These are phyloP conservation scores for Heterochromis multidens DNA, from an alignment of 2,113 vertebrate species.

Conservation along the genomic window DNA sequence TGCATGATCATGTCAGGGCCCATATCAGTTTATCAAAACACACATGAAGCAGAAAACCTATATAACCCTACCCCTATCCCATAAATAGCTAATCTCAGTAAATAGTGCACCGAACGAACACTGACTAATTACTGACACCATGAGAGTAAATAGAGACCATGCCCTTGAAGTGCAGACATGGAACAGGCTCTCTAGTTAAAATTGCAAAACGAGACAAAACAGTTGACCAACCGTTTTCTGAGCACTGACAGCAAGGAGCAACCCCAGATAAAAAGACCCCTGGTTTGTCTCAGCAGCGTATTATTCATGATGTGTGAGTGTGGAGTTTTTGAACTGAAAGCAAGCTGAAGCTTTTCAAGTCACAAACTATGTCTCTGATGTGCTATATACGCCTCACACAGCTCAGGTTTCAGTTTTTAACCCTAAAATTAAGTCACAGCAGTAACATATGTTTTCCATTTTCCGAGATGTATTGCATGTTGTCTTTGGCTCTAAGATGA, in stretches of 20 bases:
- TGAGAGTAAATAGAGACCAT: not conserved
- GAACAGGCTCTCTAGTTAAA: constrained; percentile 53
- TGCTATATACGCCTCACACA: constrained; percentile 19
- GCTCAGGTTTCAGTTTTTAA: constrained; percentile 63
- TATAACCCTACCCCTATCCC: not conserved
- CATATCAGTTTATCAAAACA: not conserved
- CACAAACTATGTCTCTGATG: constrained; percentile 54
- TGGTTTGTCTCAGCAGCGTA: constrained; percentile 60
- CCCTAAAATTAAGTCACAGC: constrained; percentile 53
- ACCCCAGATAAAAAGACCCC: constrained; percentile 26
- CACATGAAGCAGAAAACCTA: not conserved
- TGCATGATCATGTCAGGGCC: not conserved
- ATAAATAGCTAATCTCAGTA: not conserved
- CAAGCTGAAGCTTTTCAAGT: constrained; percentile 26
- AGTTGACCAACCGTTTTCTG: constrained; percentile 20
- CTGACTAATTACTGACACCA: constrained; percentile 1
- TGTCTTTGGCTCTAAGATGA: constrained; percentile 61
- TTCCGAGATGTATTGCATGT: constrained; percentile 51
- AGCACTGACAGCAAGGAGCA: constrained; percentile 18
- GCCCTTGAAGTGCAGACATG: constrained; percentile 29
- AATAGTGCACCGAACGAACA: not conserved
- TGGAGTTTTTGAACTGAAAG: constrained; percentile 35
- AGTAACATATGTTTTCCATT: constrained; percentile 70
- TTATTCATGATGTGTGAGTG: constrained; percentile 33
- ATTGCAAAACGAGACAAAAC: constrained; percentile 50